Base-by-base conservation (phyloP, 2,888 invertebrate species). In the Leucania comma region DNA sequence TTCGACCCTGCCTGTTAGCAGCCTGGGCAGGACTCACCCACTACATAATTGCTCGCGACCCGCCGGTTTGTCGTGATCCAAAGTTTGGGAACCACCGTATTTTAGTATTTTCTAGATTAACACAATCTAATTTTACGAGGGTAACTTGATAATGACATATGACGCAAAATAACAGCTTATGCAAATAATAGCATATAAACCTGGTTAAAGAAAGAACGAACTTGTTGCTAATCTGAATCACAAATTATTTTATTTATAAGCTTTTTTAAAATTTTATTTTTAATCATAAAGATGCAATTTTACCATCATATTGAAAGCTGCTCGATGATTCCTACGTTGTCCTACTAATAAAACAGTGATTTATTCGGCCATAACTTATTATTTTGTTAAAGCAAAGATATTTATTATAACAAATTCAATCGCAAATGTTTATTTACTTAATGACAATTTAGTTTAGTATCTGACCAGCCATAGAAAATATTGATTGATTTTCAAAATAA, bases 341-440 rank as follows among this genome's bases (percentile, higher is more conserved):
- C 14, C 12, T 35, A 56, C 38, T 65, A 14, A 29, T 57, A 61
- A 22, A 32, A 71, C n/a, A 71, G n/a, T n/a, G n/a, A n/a, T n/a
- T n/a, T 59, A 17, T 8, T 17, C 26, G 0, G 2, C 29, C 48
- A 64, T 57, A 75, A 61, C 2, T 20, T 58, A 42, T 26, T 58
- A 46, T 62, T 35, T 46, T 35, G n/a, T 17, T 46, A 9, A 4
- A 8, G n/a, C n/a, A 20, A 42, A 53, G 17, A 26, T 6, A 8
- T n/a, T 24, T 64, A 3, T n/a, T 5, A 0, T 20, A 48, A 53
- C 46, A 61, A 65, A 57, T 29, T 3, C 3, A 22, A 71, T 66
- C 66, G 51, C 76, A 2, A 60, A 54, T 32, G 14, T 2, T 1
- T 8, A n/a, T 63, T 54, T 46, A 71, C 5, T 71, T 71, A 32